Conservation (phyloP, 2,888 invertebrate genomes). For the Amorpha juglandis region DNA sequence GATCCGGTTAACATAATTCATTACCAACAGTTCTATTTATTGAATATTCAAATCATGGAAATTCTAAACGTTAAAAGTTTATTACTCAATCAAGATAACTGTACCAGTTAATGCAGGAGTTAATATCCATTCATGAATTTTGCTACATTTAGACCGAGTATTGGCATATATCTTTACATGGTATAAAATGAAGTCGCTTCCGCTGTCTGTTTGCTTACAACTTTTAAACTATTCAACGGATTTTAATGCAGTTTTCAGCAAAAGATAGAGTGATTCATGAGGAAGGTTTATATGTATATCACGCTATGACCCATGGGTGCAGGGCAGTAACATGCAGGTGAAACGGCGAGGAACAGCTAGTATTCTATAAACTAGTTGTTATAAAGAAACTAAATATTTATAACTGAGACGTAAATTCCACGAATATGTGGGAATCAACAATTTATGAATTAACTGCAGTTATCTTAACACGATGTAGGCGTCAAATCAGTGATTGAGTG, state of each 20-base stretch:
- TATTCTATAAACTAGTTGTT: neutral
- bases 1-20: neutral
- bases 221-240: too few species aligned
- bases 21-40: neutral
- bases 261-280: too few species aligned
- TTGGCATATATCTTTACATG: too few species aligned
- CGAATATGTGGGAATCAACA: conserved; percentile 17
- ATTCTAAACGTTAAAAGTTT: neutral
- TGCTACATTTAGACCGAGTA: too few species aligned
- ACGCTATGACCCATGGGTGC: too few species aligned
- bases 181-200: too few species aligned
- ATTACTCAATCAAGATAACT: neutral
- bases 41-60: neutral
- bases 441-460: conserved; percentile 19
- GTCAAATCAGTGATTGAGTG: conserved; percentile 23
- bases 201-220: too few species aligned
- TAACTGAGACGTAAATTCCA: conserved; percentile 9
- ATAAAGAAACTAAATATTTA: neutral
- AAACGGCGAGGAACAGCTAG: neutral
- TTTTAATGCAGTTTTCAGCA: too few species aligned
- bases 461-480: conserved; percentile 23
- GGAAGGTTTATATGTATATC: too few species aligned
- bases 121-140: conserved; percentile 4
- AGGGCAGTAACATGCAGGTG: too few species aligned
- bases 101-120: neutral